A percentile compares a stretch with the other conserved stretches of the same genome.
These are phyloP conservation scores for Macaria notata DNA, from an alignment of 2,888 invertebrate species.

Conservation along the genomic window DNA sequence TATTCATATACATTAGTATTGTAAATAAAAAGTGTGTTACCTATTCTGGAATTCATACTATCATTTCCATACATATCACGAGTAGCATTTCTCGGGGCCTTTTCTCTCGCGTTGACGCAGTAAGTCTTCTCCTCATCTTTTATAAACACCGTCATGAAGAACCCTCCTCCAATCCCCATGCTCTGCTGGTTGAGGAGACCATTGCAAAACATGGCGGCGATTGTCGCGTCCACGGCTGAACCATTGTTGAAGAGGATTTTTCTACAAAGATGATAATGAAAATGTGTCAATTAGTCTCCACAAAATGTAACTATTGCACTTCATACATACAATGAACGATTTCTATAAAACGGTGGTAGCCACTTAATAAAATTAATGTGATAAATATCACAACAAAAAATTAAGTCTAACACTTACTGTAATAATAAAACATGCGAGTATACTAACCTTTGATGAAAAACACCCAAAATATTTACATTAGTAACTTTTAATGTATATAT, in stretches of 20 bases:
- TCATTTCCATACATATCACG: constrained; percentile 82
- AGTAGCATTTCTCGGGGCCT: constrained; percentile 84
- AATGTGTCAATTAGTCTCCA: constrained; percentile 79
- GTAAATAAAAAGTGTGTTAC: no score
- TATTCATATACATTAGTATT: no score
- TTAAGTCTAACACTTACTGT: no score
- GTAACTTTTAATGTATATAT: no score
- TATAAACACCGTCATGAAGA: constrained; percentile 89
- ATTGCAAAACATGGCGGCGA: constrained; percentile 93
- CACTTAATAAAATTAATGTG: no score
- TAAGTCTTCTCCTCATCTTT: constrained; percentile 81
- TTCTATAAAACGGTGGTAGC: no score
- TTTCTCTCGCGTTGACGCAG: constrained; percentile 88
- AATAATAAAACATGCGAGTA: no score
- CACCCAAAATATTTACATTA: no score
- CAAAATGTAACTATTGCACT: constrained; percentile 77
- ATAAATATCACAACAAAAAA: no score
- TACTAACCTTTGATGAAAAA: no score
- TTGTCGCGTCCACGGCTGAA: constrained; percentile 91
- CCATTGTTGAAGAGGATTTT: constrained; percentile 85
- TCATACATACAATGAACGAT: no score
- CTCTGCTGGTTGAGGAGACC: constrained; percentile 91
- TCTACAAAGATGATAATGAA: constrained; percentile 54
- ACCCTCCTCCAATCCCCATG: constrained; percentile 90
- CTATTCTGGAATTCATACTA: constrained; percentile 65